Percentiles rank a stretch among this genome's conserved stretches.
Evolutionary conservation across 1,140 invertebrate genomes (phyloP).

Genomic region (Diploscapter pachys): DNA sequence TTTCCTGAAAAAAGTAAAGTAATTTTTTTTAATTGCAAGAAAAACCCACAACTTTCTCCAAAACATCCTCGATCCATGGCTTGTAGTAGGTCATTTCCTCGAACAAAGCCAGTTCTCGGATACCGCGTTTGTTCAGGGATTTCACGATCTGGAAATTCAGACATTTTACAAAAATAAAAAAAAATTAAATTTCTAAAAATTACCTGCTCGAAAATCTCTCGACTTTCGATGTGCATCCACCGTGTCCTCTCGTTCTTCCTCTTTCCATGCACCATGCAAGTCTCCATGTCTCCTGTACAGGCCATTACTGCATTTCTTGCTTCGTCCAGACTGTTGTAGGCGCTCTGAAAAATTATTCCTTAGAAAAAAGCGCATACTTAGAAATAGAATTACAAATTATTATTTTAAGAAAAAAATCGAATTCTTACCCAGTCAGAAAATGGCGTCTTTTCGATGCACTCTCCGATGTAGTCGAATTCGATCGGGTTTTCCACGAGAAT

Average conservation of each 20-base stretch:
- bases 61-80: constrained; percentile 5
- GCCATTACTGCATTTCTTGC: constrained; percentile 9
- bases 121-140: constrained; percentile 28
- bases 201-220: constrained; percentile 2
- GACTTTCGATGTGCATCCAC: constrained; percentile 9
- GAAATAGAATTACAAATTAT: no score
- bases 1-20: neutral
- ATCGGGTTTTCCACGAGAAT: constrained; percentile 28
- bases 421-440: constrained; percentile 3
- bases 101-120: constrained; percentile 25
- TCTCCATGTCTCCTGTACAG: constrained; percentile 25
- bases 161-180: neutral
- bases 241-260: neutral
- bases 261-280: constrained; percentile 19
- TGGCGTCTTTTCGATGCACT: constrained; percentile 24
- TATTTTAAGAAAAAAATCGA: no score
- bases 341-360: no score
- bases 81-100: constrained; percentile 24
- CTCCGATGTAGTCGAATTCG: constrained; percentile 11
- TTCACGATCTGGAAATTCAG: constrained; percentile 2
- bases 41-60: constrained; percentile 13
- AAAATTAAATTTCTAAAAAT: neutral
- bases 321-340: neutral
- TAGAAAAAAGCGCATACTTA: no score
- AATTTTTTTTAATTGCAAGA: neutral